phyloP scores from a whole-genome alignment of 2,888 invertebrate species.

The Hoplodrina blanda region DNA sequence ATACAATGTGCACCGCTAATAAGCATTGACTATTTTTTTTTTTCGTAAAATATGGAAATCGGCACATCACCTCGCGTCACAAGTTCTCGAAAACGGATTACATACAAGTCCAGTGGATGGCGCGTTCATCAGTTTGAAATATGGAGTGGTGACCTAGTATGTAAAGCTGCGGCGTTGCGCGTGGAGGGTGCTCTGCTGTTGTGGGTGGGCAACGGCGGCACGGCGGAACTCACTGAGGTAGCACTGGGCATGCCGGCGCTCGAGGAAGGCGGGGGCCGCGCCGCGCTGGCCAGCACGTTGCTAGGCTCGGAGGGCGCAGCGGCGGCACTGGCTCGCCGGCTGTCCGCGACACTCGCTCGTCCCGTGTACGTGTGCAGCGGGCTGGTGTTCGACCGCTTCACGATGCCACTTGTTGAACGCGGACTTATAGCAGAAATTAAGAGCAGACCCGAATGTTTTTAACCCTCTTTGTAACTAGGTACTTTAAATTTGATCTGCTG shows the following conservation, averaged over 20 bases:
- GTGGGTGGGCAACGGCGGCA: constrained; percentile 75
- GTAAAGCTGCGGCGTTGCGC: constrained; percentile 73
- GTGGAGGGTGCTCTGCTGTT: constrained; percentile 77
- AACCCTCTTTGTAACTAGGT: constrained; percentile 9
- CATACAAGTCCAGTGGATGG: constrained; percentile 78
- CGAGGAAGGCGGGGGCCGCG: constrained; percentile 23
- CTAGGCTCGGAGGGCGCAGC: constrained; percentile 64
- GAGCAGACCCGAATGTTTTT: constrained; percentile 72
- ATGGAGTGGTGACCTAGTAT: constrained; percentile 75
- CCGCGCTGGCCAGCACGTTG: constrained; percentile 64
- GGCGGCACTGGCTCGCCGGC: constrained; percentile 72
- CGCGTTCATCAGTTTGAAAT: constrained; percentile 77
- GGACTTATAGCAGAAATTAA: constrained; percentile 73
- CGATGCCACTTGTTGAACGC: constrained; percentile 73
- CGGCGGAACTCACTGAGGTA: constrained; percentile 66
- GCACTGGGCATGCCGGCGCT: constrained; percentile 72
- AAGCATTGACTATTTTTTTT: neutral
- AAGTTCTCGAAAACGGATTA: constrained; percentile 72
- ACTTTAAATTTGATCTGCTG: neutral
- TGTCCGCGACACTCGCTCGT: constrained; percentile 66
- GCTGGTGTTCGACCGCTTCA: constrained; percentile 73
- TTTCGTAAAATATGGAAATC: constrained; percentile 30
- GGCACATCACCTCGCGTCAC: constrained; percentile 63
- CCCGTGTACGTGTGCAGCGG: constrained; percentile 75
- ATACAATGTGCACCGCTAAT: too few relatives aligned